These are phyloP conservation scores for Luehdorfia chinensis DNA, from an alignment of 1,140 invertebrate species.

Conservation along the genomic window DNA sequence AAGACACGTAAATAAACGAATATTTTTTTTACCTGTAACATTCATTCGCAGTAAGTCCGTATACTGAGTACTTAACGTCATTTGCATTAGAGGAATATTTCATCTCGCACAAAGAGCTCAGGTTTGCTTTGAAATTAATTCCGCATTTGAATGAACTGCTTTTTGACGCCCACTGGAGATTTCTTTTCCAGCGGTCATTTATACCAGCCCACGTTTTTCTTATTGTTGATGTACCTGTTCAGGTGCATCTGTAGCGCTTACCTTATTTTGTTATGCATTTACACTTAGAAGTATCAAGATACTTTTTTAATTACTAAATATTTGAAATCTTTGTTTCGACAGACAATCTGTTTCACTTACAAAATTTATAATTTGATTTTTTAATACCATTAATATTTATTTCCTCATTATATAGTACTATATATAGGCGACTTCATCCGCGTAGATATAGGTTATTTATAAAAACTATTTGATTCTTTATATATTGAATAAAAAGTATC, in stretches of 20 bases:
- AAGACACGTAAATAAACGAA: no score
- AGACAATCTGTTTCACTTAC: no score
- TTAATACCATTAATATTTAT: no score
- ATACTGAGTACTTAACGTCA: conserved; percentile 15
- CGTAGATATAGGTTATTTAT: background rate
- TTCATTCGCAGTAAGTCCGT: conserved; percentile 11
- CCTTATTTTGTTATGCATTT: background rate
- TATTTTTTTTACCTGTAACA: no score
- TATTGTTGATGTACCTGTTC: conserved; percentile 12
- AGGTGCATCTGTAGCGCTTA: background rate
- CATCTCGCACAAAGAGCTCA: conserved; percentile 21
- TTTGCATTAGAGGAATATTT: conserved; percentile 20
- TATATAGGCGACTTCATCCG: background rate
- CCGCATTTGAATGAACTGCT: conserved; percentile 24
- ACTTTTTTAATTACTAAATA: no score
- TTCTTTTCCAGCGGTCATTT: conserved; percentile 21
- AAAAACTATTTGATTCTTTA: no score
- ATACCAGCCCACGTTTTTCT: conserved; percentile 7
- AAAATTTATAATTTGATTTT: no score
- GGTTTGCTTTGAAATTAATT: conserved; percentile 30
- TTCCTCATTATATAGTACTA: no score
- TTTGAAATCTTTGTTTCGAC: no score
- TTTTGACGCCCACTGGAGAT: conserved; percentile 22
- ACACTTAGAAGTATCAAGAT: background rate
- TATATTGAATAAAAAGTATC: no score